Conservation (phyloP, 2,888 invertebrate genomes). For the Tipula vernalis region DNA sequence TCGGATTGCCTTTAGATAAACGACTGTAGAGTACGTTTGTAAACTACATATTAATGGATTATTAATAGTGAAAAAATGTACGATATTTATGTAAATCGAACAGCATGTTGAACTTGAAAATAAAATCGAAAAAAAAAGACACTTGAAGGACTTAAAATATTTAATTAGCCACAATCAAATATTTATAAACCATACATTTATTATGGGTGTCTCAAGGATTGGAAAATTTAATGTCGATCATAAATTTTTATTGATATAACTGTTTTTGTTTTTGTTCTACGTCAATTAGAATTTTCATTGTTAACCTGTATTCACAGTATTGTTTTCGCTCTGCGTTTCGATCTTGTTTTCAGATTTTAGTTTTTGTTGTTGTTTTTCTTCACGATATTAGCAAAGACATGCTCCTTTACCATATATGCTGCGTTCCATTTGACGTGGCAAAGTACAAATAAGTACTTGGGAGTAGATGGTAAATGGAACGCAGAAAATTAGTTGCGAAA, state of each 20-base stretch:
- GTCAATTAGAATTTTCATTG: neutral
- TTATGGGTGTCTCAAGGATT: neutral
- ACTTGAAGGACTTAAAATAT: neutral
- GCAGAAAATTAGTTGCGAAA: too few species aligned
- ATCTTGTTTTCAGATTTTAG: too few species aligned
- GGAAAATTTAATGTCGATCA: neutral
- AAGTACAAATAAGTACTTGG: too few species aligned
- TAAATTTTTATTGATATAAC: neutral
- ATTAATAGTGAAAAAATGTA: neutral
- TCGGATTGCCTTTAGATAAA: neutral
- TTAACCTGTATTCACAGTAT: too few species aligned
- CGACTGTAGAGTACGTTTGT: neutral
- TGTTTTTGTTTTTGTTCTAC: neutral
- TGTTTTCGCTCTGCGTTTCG: too few species aligned
- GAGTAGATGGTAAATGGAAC: too few species aligned
- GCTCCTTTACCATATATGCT: too few species aligned
- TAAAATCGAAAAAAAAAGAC: neutral
- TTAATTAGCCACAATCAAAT: neutral
- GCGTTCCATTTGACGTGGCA: too few species aligned
- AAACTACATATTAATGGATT: neutral
- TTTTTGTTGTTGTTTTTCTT: too few species aligned
- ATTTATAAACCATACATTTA: neutral
- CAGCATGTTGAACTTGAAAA: neutral
- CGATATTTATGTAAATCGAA: neutral
- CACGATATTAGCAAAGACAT: too few species aligned